Conservation (phyloP, 1,140 invertebrate genomes). For the Cyclina sinensis region DNA sequence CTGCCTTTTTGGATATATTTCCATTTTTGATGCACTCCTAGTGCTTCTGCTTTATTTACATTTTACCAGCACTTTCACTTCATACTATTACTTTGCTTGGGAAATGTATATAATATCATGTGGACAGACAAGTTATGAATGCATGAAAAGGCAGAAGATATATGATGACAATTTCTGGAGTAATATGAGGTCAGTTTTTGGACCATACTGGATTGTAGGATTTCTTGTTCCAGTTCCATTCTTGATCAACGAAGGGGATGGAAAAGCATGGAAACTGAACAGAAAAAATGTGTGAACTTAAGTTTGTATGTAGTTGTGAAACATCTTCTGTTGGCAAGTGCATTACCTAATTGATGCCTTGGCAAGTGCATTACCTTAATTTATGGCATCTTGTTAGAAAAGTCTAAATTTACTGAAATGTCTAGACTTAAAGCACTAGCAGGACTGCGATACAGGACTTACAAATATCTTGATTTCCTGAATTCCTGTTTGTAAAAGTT, state of each 20-base stretch:
- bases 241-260: slow-evolving; percentile 58
- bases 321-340: too few relatives aligned
- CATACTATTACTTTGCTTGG: slow-evolving; percentile 83
- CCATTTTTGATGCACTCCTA: slow-evolving; percentile 73
- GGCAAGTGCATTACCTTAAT: too few relatives aligned
- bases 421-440: too few relatives aligned
- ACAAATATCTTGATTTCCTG: too few relatives aligned
- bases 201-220: slow-evolving; percentile 68
- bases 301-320: too few relatives aligned
- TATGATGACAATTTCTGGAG: slow-evolving; percentile 44
- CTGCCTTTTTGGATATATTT: slow-evolving; percentile 47
- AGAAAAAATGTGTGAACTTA: not conserved
- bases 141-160: slow-evolving; percentile 43
- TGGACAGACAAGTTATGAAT: slow-evolving; percentile 91
- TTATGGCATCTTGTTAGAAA: too few relatives aligned
- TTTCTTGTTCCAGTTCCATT: slow-evolving; percentile 66
- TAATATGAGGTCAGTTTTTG: slow-evolving; percentile 69
- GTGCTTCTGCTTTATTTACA: slow-evolving; percentile 90
- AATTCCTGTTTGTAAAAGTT: too few relatives aligned
- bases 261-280: slow-evolving; percentile 46
- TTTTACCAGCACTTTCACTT: slow-evolving; percentile 88
- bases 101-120: slow-evolving; percentile 89
- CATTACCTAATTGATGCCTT: too few relatives aligned
- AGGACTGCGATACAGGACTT: too few relatives aligned
- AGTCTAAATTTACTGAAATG: too few relatives aligned